phyloP scores from a whole-genome alignment of 92 coral and sea anemone genomes.

The Actinernus sp. region DNA sequence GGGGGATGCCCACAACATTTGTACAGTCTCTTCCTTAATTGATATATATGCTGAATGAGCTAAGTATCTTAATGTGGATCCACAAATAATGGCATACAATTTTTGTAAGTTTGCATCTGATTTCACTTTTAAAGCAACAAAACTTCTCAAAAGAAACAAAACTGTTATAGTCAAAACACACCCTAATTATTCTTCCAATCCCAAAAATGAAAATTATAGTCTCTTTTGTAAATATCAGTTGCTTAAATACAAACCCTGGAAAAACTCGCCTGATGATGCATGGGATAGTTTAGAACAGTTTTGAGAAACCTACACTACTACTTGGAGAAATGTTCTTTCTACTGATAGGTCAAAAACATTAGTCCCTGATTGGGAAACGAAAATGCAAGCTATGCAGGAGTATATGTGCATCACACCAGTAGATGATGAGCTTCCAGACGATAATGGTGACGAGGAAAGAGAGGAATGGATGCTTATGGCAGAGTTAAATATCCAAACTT shows the following conservation, averaged over 20 bases:
- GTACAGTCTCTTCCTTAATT: constrained; percentile 19
- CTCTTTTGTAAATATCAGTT: constrained; percentile 30
- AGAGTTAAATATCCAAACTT: too few species aligned
- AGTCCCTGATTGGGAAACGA: constrained; percentile 22
- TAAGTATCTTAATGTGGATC: too few species aligned
- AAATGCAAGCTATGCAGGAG: constrained; percentile 20
- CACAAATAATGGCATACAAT: constrained; percentile 1
- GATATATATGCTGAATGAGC: constrained; percentile 19
- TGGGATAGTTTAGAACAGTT: too few species aligned
- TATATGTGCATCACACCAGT: constrained; percentile 4
- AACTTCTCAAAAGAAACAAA: background rate
- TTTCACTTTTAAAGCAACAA: background rate
- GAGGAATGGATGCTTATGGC: constrained; percentile 63
- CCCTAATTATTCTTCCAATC: too few species aligned
- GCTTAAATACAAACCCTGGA: constrained; percentile 34
- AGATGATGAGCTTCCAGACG: background rate
- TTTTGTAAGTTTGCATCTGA: constrained; percentile 18
- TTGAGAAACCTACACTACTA: too few species aligned
- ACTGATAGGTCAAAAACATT: constrained; percentile 2
- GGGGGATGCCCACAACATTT: background rate
- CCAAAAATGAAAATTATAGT: constrained; percentile 6
- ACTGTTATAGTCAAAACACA: constrained; percentile 20
- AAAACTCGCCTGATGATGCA: too few species aligned
- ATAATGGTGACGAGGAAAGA: constrained; percentile 14
- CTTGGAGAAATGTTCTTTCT: constrained; percentile 2